These are phyloP conservation scores for Gallinago paraguaiae DNA, from an alignment of 2,113 vertebrate genomes.

Conservation along the genomic window DNA sequence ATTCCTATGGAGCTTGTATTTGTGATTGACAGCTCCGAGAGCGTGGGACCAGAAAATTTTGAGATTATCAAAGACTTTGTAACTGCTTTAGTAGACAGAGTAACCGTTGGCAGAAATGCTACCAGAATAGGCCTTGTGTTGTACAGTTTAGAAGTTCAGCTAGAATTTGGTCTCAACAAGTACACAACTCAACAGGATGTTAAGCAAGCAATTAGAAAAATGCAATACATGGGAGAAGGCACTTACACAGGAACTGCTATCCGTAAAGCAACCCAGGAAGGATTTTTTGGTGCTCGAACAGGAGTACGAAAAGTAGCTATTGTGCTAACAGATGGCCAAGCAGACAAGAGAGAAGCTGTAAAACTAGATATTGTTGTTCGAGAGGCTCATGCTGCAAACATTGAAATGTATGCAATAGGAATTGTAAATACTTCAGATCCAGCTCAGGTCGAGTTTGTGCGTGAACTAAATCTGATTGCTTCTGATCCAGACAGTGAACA, in stretches of 20 bases:
- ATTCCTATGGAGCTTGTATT: conserved; percentile 94
- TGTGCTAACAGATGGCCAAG: conserved; percentile 88
- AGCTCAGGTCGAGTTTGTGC: conserved; percentile 83
- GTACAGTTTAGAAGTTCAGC: conserved; percentile 86
- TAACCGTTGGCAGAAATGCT: conserved; percentile 86
- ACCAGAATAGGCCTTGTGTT: conserved; percentile 89
- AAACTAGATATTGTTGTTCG: conserved; percentile 86
- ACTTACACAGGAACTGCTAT: conserved; percentile 91
- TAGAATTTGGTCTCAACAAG: conserved; percentile 86
- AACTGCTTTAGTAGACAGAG: conserved; percentile 85
- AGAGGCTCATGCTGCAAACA: conserved; percentile 88
- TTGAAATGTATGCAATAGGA: conserved; percentile 91
- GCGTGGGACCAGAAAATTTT: conserved; percentile 91
- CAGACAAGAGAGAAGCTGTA: conserved; percentile 87
- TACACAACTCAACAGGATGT: conserved; percentile 82
- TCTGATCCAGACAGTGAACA: conserved; percentile 90
- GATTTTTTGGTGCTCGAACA: conserved; percentile 81
- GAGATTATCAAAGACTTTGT: conserved; percentile 93
- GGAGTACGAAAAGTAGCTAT: conserved; percentile 88
- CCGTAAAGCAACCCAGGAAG: conserved; percentile 87
- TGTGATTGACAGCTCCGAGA: conserved; percentile 93
- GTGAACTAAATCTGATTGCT: conserved; percentile 89
- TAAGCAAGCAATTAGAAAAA: conserved; percentile 86
- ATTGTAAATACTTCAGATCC: conserved; percentile 88
- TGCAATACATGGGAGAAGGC: conserved; percentile 90